A percentile compares a stretch with the other conserved stretches of the same genome.
phyloP scores from a whole-genome alignment of 2,113 vertebrate species.

The Otus sunia region DNA sequence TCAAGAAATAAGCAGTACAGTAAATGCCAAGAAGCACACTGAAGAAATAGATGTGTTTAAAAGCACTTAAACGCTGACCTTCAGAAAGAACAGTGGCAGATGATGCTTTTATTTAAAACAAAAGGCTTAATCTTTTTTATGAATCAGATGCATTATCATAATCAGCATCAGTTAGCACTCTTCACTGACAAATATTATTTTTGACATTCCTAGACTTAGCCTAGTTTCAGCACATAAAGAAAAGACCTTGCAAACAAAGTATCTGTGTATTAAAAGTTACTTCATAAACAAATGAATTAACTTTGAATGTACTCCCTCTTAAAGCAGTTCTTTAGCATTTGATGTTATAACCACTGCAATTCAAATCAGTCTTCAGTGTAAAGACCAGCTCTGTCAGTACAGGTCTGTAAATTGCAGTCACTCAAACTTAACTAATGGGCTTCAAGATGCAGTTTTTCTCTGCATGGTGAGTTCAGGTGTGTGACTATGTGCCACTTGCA shows the following conservation, averaged over 20 bases:
- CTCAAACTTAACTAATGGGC: background rate
- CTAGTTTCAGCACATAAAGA: conserved; percentile 3
- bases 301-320: background rate
- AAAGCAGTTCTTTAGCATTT: background rate
- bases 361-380: background rate
- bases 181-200: conserved; percentile 50
- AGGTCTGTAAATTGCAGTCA: background rate
- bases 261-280: background rate
- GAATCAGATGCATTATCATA: conserved; percentile 41
- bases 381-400: background rate
- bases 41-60: background rate
- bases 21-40: background rate
- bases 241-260: conserved; percentile 33
- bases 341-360: background rate
- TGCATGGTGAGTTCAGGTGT: background rate
- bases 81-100: conserved; percentile 38
- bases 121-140: conserved; percentile 57
- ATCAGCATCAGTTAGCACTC: conserved; percentile 26
- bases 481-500: background rate
- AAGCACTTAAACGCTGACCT: conserved; percentile 37
- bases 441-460: background rate
- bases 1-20: conserved; percentile 11
- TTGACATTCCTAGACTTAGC: conserved; percentile 51
- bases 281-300: conserved; percentile 10
- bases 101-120: conserved; percentile 53